phyloP scores from a whole-genome alignment of 2,113 vertebrate genomes.

The Chelonoidis abingdonii region DNA sequence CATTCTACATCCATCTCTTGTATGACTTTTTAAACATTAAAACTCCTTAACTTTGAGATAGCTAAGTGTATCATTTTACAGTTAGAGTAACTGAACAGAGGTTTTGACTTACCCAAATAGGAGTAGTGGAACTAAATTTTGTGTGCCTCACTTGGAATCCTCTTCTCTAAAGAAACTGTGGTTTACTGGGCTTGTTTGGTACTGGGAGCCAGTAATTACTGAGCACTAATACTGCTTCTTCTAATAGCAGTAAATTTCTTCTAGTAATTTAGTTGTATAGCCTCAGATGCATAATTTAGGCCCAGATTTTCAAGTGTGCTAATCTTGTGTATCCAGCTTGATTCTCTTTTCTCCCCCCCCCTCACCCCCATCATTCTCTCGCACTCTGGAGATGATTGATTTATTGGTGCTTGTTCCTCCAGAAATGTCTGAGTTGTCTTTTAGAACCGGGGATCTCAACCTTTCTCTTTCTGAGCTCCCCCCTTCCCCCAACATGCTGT shows the following conservation, averaged over 20 bases:
- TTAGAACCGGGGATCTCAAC: neutral
- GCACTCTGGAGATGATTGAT: neutral
- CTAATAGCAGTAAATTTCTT: too few relatives aligned
- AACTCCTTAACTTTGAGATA: neutral
- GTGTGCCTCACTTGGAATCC: neutral
- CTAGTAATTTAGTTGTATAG: neutral
- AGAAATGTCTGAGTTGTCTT: neutral
- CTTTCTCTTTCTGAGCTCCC: too few relatives aligned
- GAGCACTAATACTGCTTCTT: neutral
- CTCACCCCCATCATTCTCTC: accelerated
- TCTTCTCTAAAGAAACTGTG: neutral
- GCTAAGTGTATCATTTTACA: neutral
- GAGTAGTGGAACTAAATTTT: neutral
- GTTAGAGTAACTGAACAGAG: neutral
- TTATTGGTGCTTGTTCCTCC: neutral
- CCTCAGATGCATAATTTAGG: neutral
- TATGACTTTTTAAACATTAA: neutral
- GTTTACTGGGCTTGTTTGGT: neutral
- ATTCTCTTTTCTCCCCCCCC: accelerated
- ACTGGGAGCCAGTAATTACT: neutral
- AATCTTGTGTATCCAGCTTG: neutral
- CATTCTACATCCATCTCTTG: neutral
- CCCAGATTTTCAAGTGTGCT: neutral
- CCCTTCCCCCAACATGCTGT: too few relatives aligned
- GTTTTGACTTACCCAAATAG: neutral